Evolutionary conservation across 2,797 vertebrate genomes (phyloP).

Genomic region (Enteromius paludinosus): DNA sequence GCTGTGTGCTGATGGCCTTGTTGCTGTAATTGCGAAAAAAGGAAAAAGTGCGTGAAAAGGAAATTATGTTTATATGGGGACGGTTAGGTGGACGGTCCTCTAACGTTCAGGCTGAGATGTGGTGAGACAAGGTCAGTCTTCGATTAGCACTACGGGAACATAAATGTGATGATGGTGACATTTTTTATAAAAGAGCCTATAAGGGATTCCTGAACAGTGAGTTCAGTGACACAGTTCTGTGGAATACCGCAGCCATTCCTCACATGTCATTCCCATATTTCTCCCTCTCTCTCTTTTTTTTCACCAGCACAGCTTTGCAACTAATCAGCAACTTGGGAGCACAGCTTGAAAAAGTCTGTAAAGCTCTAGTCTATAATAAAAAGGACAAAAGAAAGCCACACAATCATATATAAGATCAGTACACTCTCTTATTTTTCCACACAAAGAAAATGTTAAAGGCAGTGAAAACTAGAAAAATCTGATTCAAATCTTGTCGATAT

Average conservation of each 20-base stretch:
- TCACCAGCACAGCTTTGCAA: constrained; percentile 25
- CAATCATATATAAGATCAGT: not conserved
- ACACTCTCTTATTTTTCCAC: not conserved
- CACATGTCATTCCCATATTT: constrained; percentile 50
- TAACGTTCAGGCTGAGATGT: not conserved
- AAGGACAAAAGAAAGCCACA: constrained; percentile 2
- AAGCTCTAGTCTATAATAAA: constrained; percentile 17
- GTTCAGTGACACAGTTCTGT: constrained; percentile 55
- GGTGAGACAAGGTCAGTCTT: constrained; percentile 30
- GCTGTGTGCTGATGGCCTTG: constrained; percentile 27
- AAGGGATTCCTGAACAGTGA: constrained; percentile 57
- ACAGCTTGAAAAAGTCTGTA: constrained; percentile 9
- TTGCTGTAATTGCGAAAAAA: constrained; percentile 21
- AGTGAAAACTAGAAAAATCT: not conserved
- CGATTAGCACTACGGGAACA: constrained; percentile 23
- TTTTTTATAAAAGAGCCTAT: constrained; percentile 47
- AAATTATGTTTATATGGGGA: constrained; percentile 35
- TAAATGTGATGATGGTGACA: constrained; percentile 49
- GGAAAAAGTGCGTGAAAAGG: constrained; percentile 2
- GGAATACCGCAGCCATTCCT: constrained; percentile 55
- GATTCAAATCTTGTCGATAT: not conserved
- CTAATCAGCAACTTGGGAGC: constrained; percentile 13
- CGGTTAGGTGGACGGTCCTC: not conserved
- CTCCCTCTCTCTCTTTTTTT: constrained; percentile 1
- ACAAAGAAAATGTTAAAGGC: not conserved